Base-by-base conservation (phyloP, 1,140 invertebrate genomes). In the Rhynchophorus ferrugineus region DNA sequence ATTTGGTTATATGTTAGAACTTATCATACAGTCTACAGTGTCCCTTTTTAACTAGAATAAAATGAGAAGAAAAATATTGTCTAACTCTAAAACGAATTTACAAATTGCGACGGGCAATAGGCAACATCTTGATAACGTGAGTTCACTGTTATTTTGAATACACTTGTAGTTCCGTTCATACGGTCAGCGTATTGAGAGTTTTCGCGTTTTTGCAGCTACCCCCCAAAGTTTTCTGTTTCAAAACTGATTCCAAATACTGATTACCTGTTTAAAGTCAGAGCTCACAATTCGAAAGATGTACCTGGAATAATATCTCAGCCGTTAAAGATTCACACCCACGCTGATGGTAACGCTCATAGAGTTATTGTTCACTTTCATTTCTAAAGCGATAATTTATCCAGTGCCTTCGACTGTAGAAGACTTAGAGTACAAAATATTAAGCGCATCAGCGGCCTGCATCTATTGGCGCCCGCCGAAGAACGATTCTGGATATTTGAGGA, bases 181-280 rank as follows among this genome's bases (percentile, higher is more conserved):
- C n/a, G n/a, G n/a, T n/a, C n/a, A n/a, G n/a, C n/a, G n/a, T n/a
- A n/a, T n/a, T n/a, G n/a, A n/a, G n/a, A n/a, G n/a, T n/a, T n/a
- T n/a, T n/a, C n/a, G n/a, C n/a, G n/a, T 42, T 54, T 20, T 62
- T 59, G 47, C 57, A 58, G 68, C 69, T 62, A 48, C 43, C 76
- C 74, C 54, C 73, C 69, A 6, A 70, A 70, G 55, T 60, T 72
- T 19, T 63, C 67, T 20, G 62, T 82, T 5, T 68, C 68, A 36
- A 71, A 74, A 51, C 62, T 83, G n/a, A 77, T 69, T 58, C 75
- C 79, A 20, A 78, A 75, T 63, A 80, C 75, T 24, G 59, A 75
- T 7, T 83, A 83, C 59, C 75, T 79, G 59, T 78, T 82, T 57
- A 78, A 74, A 68, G 75, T 83, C 3, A 64, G 71, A 49, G 66